phyloP scores from a whole-genome alignment of 64 coral and sea anemone species.

The Platygyra sinensis region DNA sequence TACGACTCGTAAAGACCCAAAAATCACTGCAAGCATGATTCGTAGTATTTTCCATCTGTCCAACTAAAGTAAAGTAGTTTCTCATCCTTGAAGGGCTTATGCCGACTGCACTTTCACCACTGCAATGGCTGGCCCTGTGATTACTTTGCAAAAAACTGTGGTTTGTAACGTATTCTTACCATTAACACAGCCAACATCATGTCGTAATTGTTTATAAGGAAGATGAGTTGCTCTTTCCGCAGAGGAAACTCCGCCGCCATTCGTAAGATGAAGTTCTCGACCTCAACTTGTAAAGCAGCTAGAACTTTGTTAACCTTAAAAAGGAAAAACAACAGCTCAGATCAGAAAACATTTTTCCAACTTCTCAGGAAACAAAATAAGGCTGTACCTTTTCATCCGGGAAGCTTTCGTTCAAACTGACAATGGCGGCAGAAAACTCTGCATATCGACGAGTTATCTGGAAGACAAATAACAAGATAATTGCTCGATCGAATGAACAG shows the following conservation, averaged over 20 bases:
- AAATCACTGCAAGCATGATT: too few species aligned
- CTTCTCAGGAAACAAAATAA: too few species aligned
- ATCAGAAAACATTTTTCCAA: too few species aligned
- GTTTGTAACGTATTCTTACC: constrained; percentile 49
- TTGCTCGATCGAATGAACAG: too few species aligned
- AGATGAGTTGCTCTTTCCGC: constrained; percentile 95
- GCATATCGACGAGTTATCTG: constrained; percentile 99
- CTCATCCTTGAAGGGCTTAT: too few species aligned
- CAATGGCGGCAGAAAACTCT: constrained; percentile 96
- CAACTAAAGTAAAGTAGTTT: too few species aligned
- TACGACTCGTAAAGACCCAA: too few species aligned
- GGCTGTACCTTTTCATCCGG: constrained; percentile 92
- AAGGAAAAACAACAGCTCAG: not conserved
- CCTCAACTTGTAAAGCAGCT: constrained; percentile 86
- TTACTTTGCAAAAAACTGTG: too few species aligned
- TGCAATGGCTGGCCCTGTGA: too few species aligned
- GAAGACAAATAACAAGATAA: not conserved
- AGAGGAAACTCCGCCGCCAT: constrained; percentile 98
- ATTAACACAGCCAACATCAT: constrained; percentile 98
- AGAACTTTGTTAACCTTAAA: constrained; percentile 93
- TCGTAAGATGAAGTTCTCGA: constrained; percentile 92
- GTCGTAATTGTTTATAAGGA: constrained; percentile 98
- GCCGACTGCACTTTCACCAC: too few species aligned
- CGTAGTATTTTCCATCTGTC: too few species aligned
- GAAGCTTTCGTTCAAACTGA: constrained; percentile 98